Evolutionary conservation across 2,113 vertebrate species (phyloP).

Genomic region (Plecotus auritus): DNA sequence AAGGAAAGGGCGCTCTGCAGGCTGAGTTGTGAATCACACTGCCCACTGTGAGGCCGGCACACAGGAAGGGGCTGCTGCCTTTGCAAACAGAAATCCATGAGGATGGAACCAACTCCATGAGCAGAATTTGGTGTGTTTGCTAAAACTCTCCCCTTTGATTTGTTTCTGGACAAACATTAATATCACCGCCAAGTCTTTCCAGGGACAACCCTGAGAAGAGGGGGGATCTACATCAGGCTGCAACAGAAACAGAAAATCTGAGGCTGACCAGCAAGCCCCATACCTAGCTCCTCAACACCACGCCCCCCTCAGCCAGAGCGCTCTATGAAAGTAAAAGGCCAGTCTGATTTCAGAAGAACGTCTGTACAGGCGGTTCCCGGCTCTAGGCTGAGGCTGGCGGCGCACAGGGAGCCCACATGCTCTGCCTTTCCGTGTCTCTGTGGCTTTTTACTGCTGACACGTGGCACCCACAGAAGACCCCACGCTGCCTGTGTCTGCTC

Average conservation of each 20-base stretch:
- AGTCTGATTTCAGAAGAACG: not conserved
- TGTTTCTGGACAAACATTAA: constrained; percentile 27
- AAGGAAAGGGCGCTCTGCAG: constrained; percentile 83
- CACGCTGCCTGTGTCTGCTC: rapidly evolving
- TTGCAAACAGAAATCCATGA: constrained; percentile 73
- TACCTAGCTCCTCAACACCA: not conserved
- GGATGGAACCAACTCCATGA: constrained; percentile 37
- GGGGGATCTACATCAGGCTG: not conserved
- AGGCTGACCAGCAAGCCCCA: not conserved
- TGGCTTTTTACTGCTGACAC: not conserved
- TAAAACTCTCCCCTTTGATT: not conserved
- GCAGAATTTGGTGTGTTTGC: constrained; percentile 43
- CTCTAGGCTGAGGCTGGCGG: not conserved
- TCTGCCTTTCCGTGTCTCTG: not conserved
- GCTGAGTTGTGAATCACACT: constrained; percentile 82
- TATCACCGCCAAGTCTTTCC: not conserved
- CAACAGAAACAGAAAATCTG: not conserved
- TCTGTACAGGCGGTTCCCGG: not conserved
- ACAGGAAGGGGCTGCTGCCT: constrained; percentile 84
- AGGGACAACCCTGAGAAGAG: constrained; percentile 5
- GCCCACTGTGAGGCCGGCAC: constrained; percentile 49
- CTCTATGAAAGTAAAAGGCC: not conserved
- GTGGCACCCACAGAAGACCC: rapidly evolving
- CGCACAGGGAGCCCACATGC: rapidly evolving
- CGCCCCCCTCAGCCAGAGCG: not conserved